Base-by-base conservation (phyloP, 2,113 vertebrate genomes). In the Nibea coibor region DNA sequence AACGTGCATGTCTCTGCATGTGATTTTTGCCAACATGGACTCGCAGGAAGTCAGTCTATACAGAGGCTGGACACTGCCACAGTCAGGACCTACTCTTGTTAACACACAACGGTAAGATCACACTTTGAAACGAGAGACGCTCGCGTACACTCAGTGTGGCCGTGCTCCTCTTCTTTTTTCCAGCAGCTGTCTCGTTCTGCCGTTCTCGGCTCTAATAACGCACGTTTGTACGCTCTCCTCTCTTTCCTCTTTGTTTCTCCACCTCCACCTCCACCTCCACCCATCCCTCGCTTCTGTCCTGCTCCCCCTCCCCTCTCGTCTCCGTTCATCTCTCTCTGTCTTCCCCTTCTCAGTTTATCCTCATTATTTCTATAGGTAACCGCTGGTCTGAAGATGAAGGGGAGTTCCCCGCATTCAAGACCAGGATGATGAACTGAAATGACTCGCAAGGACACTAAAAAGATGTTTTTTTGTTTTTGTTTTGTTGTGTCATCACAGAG, bases 11-110 rank as follows among this genome's bases (percentile, higher is more conserved):
- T 96, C 94, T 93, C 84, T 96, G 97, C 97, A 97, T 93, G 96
- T 96, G 90, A 94, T 85, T 94, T 39, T 89, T 85, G 77, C 26
- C 94, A 85, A 43, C 83, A 85, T 89, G 92, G 91, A 90, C 86
- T 89, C 75, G 72, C 96, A 98, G 97, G 97, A 93, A 95, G 90
- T 94, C 94, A 96, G 92, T 96, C 96, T 92, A 93, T 97, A 92
- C 97, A 97, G 96, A 96, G 97, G 95, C 93, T 99, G 97, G 98
- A 99, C 91, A 96, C 97, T 83, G 96, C 97, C 83, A 96, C 98
- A 85, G 96, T 99, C 96, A 96, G 98, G 96, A 99, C 98, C 89
- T 98, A 99, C 95, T 99, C 98, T 93, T 99, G 97, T 96, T 99
- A 96, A 97, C 93, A 93, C 87, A 75, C 92, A 92, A 92, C 87